Base-by-base conservation (phyloP, 1,140 invertebrate species). In the Drosophila auraria region DNA sequence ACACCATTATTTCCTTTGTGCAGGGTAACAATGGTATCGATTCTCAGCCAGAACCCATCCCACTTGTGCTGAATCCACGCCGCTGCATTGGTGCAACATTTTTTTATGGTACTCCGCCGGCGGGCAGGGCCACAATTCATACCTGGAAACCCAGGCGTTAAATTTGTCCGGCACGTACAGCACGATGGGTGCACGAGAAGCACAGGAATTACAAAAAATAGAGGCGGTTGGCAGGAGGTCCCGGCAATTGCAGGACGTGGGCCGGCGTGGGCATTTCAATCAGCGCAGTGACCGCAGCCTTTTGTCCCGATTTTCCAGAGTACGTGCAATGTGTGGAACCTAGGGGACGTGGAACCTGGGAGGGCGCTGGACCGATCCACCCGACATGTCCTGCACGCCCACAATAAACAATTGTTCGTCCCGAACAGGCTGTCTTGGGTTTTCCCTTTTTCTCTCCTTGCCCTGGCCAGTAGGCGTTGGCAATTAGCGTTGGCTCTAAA, bases 401-500 rank as follows among this genome's bases (percentile, higher is more conserved):
- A 81, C 78, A 56, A 60, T 66, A 54, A 25, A 40, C 68, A 73
- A 65, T 79, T 73, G 65, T 66, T 80, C 47, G 47, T 20, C 50
- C 23, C 5, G 33, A 11, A 44, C 45, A 58, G 15, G 17, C 57
- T 44, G 49, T 56, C 54, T 12, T 20, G 65, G 25, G 0, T 8
- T 71, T 58, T 51, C 17, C 42, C 42, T 17, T 20, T 27, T 12
- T 14, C 7, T 23, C 25, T 20, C 4, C 15, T 23, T 8, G 20
- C 38, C 33, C 9, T 9, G 38, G 14, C 71, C 45, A 20, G 44
- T 65, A 25, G 63, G 80, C 68, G 56, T 54, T 59, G 38, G 62
- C 80, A 87, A 87, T 87, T 87, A 87, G 57, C 66, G 54, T 65
- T 80, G 77, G 68, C 83, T 60, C 65, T 87, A 87, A 87, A 87